A percentile compares a stretch with the other conserved stretches of the same genome.
Evolutionary conservation across 1,140 invertebrate species (phyloP).

Genomic region (Semibalanus balanoides): DNA sequence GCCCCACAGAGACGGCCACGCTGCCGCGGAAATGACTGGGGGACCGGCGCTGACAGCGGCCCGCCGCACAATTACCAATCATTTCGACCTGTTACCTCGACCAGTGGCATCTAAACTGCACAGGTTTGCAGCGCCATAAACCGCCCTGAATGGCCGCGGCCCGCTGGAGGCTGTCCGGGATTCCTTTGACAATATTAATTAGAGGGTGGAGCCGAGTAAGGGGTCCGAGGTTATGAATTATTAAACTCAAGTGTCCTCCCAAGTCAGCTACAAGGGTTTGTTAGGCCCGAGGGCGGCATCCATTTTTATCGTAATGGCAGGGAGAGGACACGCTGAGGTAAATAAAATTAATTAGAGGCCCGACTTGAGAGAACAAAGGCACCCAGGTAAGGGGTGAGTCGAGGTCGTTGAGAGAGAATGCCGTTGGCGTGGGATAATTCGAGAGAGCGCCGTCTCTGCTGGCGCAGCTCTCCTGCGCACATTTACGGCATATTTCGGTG

Average conservation of each 20-base stretch:
- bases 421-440: background rate
- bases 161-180: background rate
- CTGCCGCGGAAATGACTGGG: too few species aligned
- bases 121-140: background rate
- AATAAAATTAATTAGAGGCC: conserved; percentile 1
- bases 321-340: background rate
- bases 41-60: background rate
- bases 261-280: background rate
- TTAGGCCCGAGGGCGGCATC: background rate
- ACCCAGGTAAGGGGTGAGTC: background rate
- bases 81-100: background rate
- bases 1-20: background rate
- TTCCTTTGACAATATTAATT: conserved; percentile 3
- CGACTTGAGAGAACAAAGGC: background rate
- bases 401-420: background rate
- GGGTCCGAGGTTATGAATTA: background rate
- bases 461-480: background rate
- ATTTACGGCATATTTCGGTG: background rate
- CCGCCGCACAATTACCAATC: background rate
- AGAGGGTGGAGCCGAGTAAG: background rate
- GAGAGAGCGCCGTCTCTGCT: background rate
- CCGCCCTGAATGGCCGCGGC: background rate
- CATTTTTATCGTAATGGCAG: conserved; percentile 1
- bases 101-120: background rate
- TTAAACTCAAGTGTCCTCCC: background rate